Conservation (phyloP, 23 tunicate genomes). For the Aplidium turbinatum region DNA sequence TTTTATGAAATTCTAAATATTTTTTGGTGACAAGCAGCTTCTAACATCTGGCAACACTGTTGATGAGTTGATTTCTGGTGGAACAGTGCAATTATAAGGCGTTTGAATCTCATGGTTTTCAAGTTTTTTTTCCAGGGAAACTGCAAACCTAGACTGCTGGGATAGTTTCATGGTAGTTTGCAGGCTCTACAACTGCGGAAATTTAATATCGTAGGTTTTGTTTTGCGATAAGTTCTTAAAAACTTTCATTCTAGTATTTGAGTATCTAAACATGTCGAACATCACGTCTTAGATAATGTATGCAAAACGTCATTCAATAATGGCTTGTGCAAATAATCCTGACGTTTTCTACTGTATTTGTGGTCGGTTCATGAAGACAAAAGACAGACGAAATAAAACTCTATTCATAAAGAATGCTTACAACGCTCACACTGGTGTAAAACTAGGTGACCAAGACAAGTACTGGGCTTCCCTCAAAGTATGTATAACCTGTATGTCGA, state of each 20-base stretch:
- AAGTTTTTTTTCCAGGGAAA: no score
- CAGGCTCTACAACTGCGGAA: no score
- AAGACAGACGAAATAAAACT: slow-evolving; percentile 17
- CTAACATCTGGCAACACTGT: no score
- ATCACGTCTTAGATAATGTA: slow-evolving; percentile 30
- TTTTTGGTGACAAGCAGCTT: no score
- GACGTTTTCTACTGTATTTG: slow-evolving; percentile 39
- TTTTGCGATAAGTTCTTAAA: slow-evolving; percentile 13
- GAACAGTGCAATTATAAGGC: no score
- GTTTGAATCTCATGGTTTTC: no score
- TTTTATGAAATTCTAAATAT: no score
- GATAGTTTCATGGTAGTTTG: no score
- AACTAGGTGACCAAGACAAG: slow-evolving; percentile 30
- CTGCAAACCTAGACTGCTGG: no score
- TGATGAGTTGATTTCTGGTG: no score
- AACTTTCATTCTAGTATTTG: not conserved
- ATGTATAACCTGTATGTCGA: slow-evolving; percentile 17
- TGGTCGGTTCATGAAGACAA: not conserved
- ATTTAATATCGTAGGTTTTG: no score
- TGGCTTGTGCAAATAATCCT: not conserved
- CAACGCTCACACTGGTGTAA: slow-evolving; percentile 19
- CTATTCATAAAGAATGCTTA: slow-evolving; percentile 19
- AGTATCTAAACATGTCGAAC: slow-evolving; percentile 18
- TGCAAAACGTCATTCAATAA: no score
- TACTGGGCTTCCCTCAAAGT: slow-evolving; percentile 30